phyloP scores from a whole-genome alignment of 1,140 invertebrate species.

The Drosophila ananassae region DNA sequence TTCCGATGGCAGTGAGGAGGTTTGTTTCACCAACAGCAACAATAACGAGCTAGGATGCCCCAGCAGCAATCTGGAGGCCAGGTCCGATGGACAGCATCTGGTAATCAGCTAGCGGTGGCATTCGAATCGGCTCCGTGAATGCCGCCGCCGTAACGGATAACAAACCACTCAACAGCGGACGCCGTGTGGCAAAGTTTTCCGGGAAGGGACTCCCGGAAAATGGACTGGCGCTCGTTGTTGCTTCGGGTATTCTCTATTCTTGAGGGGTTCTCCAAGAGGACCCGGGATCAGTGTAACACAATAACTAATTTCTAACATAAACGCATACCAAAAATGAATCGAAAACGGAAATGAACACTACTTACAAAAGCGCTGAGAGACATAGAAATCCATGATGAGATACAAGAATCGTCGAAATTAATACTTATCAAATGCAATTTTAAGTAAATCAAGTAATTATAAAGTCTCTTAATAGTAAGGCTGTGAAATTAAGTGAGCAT shows the following conservation, averaged over 20 bases:
- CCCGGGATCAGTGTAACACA: constrained; percentile 65
- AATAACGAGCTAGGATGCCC: constrained; percentile 62
- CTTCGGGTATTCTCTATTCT: constrained; percentile 48
- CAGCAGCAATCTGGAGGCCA: constrained; percentile 59
- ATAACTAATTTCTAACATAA: constrained; percentile 41
- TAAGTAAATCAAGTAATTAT: constrained; percentile 36
- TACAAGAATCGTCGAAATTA: constrained; percentile 9
- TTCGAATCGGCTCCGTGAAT: constrained; percentile 44
- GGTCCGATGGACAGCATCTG: constrained; percentile 42
- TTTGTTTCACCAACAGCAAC: constrained; percentile 70
- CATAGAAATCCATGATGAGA: constrained; percentile 26
- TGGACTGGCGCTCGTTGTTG: constrained; percentile 42
- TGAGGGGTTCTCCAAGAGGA: constrained; percentile 38
- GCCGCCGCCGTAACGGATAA: constrained; percentile 23
- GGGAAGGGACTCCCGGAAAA: not conserved
- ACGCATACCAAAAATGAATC: constrained; percentile 60
- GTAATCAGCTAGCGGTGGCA: constrained; percentile 75
- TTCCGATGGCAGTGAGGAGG: constrained; percentile 74
- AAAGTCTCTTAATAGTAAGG: constrained; percentile 62
- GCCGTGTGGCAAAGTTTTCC: constrained; percentile 33
- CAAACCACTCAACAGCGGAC: constrained; percentile 42
- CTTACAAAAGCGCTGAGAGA: constrained; percentile 17
- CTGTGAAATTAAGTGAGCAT: constrained; percentile 65
- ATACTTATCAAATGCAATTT: constrained; percentile 15
- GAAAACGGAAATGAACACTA: constrained; percentile 15